A percentile compares a stretch with the other conserved stretches of the same genome.
Conservation (phyloP, 1,140 invertebrate genomes). For the Sycophila sp. region DNA sequence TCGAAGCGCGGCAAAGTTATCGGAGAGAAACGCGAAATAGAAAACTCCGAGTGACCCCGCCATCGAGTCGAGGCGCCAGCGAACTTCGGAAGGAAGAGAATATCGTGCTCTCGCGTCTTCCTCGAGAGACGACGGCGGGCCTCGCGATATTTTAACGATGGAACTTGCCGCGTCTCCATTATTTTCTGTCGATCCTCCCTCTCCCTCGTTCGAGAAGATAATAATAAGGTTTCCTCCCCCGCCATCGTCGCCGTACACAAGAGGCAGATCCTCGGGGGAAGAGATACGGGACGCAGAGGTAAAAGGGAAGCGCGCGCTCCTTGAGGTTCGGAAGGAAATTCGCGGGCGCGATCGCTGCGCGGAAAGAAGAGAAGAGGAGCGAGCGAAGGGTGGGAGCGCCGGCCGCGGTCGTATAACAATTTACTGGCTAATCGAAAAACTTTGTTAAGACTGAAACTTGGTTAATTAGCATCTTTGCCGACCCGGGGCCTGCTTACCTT, state of each 20-base stretch:
- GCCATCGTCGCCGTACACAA: background rate
- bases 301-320: background rate
- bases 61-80: background rate
- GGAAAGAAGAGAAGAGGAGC: background rate
- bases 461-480: constrained; percentile 61
- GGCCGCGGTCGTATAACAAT: constrained; percentile 55
- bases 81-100: background rate
- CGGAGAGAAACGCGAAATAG: background rate
- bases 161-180: constrained; percentile 52
- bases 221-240: constrained; percentile 44
- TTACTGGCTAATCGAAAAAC: constrained; percentile 62
- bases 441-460: constrained; percentile 60
- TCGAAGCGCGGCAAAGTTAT: background rate
- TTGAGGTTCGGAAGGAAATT: background rate
- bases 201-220: constrained; percentile 47
- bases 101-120: too few relatives aligned
- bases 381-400: background rate
- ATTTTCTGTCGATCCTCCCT: constrained; percentile 49
- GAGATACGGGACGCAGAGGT: background rate
- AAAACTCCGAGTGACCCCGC: background rate
- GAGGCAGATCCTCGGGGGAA: background rate
- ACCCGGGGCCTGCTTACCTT: constrained; percentile 16
- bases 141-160: constrained; percentile 49
- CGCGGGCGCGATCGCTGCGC: background rate
- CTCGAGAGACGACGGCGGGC: background rate